Percentiles rank a stretch among this genome's conserved stretches.
Conservation (phyloP, 2,888 invertebrate species). For the Conistra vaccinii region DNA sequence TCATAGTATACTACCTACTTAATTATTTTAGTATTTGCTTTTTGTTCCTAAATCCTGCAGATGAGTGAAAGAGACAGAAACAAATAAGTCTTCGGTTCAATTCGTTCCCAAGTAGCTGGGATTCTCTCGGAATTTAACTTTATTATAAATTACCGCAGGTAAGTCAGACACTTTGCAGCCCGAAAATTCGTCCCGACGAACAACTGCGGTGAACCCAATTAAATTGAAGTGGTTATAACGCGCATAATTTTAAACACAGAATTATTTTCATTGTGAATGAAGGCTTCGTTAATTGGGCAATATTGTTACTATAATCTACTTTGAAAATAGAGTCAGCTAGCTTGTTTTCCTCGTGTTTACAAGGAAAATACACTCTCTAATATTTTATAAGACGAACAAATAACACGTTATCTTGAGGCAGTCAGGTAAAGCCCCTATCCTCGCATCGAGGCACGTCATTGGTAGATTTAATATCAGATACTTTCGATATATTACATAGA, state of each 20-base stretch:
- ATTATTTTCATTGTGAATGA: conserved; percentile 15
- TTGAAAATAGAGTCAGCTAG: conserved; percentile 6
- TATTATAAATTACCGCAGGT: conserved; percentile 35
- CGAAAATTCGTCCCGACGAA: conserved; percentile 34
- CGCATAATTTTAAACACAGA: conserved; percentile 38
- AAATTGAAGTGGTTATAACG: conserved; percentile 51
- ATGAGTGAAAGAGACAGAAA: neutral
- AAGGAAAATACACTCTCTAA: conserved; percentile 17
- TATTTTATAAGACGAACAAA: conserved; percentile 44
- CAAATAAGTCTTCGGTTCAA: neutral
- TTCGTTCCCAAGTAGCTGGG: neutral
- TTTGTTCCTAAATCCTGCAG: neutral
- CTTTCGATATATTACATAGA: conserved; percentile 34
- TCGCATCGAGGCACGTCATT: conserved; percentile 29
- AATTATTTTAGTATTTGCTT: neutral
- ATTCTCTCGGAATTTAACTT: conserved; percentile 25
- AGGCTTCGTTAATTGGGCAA: conserved; percentile 28
- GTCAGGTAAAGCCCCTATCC: conserved; percentile 38
- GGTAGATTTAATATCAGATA: conserved; percentile 54
- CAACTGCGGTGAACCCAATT: conserved; percentile 53
- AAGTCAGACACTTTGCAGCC: conserved; percentile 42
- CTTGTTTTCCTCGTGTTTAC: neutral
- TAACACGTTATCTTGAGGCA: conserved; percentile 35
- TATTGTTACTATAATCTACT: conserved; percentile 31
- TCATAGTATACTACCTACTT: neutral